Base-by-base conservation (phyloP, 2,888 invertebrate species). In the Crepidodera aurea region DNA sequence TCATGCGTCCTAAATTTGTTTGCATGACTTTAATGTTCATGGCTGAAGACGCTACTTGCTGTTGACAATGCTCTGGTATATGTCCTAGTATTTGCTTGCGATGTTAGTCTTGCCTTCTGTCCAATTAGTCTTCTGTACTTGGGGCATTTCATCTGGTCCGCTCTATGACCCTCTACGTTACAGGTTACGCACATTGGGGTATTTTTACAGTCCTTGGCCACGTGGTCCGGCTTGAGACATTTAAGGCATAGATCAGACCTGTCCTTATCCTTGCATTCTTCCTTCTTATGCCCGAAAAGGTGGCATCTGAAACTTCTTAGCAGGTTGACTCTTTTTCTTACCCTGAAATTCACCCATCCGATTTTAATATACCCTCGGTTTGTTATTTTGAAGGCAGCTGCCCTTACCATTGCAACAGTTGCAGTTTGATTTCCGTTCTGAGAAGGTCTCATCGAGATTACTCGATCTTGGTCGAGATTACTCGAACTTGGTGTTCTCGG, bases 271-370 rank as follows among this genome's bases (percentile, higher is more conserved):
- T 13, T 42, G 13, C 54, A 42, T 1, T 42, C 16, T 44, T 40
- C 46, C 13, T 13, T 56, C 10, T 32, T 25, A 27, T 55, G 55
- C 5, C 44, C 57, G 22, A 37, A 39, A 8, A 57, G 48, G 18
- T 57, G 57, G 25, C 57, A 57, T 48, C 37, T 27, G 57, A 48
- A 57, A 18, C 34, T 48, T 12, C 37, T 57, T 48, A 22, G 57
- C 15, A 48, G 13, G 10, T 22, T 48, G 12, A 18, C 12, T 12
- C 57, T 48, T 12, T 15, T 57, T 22, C 48, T 32, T 34, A 22
- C 25, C 37, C 48, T 34, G 37, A 50, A 57, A 1, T 39, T 16
- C 2, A 57, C 25, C 57, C 57, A 57, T 15, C 57, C 57, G 7
- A 57, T 50, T 13, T 46, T 56, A 1, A 46, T 56, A 5, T 48